Conservation (phyloP, 2,113 vertebrate species). For the Otis tarda region DNA sequence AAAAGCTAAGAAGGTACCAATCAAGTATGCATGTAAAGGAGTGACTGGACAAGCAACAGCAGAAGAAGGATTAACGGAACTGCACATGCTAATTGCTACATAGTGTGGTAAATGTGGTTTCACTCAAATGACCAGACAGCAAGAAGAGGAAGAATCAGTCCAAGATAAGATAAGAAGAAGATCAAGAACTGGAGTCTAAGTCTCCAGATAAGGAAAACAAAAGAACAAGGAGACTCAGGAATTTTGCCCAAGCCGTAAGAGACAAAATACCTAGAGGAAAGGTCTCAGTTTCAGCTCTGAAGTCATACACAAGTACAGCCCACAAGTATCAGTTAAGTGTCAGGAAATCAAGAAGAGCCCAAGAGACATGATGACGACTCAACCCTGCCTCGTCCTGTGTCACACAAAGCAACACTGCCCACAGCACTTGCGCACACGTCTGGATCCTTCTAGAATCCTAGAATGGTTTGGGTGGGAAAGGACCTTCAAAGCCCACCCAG, state of each 20-base stretch:
- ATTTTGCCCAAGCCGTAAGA: neutral
- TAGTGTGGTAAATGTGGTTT: neutral
- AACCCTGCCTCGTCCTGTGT: neutral
- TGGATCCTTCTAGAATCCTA: too few relatives aligned
- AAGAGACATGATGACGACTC: accelerated
- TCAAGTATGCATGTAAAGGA: accelerated
- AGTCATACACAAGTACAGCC: neutral
- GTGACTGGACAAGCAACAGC: neutral
- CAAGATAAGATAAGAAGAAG: neutral
- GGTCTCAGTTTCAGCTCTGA: neutral
- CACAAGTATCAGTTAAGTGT: neutral
- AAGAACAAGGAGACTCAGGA: neutral
- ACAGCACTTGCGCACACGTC: neutral
- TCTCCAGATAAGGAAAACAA: neutral
- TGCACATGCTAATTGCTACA: neutral
- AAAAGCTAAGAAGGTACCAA: neutral
- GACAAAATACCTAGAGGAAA: neutral
- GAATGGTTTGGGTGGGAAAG: too few relatives aligned
- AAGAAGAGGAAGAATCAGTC: neutral
- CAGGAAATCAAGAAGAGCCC: neutral
- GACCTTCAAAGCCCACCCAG: too few relatives aligned
- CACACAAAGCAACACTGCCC: neutral
- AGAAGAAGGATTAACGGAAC: neutral
- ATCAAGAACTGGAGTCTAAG: neutral
- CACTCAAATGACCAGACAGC: neutral